These are phyloP conservation scores for Amblyjoppa fuscipennis DNA, from an alignment of 2,888 invertebrate species.

Conservation along the genomic window DNA sequence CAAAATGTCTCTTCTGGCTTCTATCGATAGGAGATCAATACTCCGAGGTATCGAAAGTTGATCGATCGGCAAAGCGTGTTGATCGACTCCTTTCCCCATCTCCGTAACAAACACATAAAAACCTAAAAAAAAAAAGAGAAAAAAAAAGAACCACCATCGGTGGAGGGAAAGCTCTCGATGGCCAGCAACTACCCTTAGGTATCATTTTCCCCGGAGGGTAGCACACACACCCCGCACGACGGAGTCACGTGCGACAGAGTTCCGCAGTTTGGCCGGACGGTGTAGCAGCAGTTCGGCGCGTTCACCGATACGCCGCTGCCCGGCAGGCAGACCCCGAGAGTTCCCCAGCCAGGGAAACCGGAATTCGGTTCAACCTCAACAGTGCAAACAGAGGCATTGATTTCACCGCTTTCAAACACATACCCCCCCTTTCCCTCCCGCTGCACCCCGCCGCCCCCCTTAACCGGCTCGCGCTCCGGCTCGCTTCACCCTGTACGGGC, in stretches of 20 bases:
- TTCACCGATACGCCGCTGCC: constrained; percentile 62
- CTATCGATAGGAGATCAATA: background rate
- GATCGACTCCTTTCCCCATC: constrained; percentile 35
- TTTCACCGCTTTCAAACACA: constrained; percentile 84
- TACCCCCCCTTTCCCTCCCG: constrained; percentile 70
- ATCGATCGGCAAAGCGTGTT: constrained; percentile 33
- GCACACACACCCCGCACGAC: constrained; percentile 70
- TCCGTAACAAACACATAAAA: constrained; percentile 59
- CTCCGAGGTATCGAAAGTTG: background rate
- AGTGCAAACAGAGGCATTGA: constrained; percentile 85
- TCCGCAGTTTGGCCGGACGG: constrained; percentile 38
- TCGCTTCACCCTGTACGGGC: constrained; percentile 21
- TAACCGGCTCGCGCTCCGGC: constrained; percentile 9
- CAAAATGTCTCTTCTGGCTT: background rate
- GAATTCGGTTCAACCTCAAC: constrained; percentile 84
- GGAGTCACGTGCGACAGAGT: constrained; percentile 60
- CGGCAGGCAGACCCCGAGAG: constrained; percentile 57
- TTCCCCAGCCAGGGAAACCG: constrained; percentile 73
- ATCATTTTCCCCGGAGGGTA: constrained; percentile 61
- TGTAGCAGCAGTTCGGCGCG: constrained; percentile 7
- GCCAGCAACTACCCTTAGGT: constrained; percentile 61
- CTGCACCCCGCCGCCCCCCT: no score
- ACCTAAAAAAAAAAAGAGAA: constrained; percentile 53
- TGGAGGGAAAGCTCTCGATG: constrained; percentile 52
- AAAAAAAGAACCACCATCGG: constrained; percentile 41